phyloP scores from a whole-genome alignment of 1,140 invertebrate species.

The Drosophila miranda region DNA sequence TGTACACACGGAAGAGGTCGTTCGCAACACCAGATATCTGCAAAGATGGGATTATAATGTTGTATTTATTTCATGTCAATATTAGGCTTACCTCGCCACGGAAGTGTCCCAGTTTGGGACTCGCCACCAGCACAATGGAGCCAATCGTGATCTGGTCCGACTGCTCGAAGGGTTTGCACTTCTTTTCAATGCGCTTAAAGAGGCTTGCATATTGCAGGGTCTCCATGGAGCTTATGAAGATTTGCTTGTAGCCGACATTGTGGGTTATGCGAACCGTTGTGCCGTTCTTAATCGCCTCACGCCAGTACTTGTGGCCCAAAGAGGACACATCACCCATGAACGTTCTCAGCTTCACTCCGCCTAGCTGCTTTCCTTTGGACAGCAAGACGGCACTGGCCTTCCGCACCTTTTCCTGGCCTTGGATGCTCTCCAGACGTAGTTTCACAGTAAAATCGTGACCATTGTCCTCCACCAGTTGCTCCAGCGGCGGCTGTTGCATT shows the following conservation, averaged over 20 bases:
- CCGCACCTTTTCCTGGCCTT: constrained; percentile 4
- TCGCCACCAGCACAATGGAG: constrained; percentile 36
- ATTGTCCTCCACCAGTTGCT: neutral
- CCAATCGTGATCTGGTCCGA: constrained; percentile 25
- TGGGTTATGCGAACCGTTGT: constrained; percentile 40
- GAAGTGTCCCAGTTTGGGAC: constrained; percentile 18
- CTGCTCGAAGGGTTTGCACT: constrained; percentile 30
- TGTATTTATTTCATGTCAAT: too few species aligned
- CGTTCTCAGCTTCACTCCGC: constrained; percentile 16
- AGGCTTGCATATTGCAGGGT: constrained; percentile 25
- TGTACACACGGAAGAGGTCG: constrained; percentile 24
- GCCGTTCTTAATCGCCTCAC: constrained; percentile 18
- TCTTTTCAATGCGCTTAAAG: constrained; percentile 35
- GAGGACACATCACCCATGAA: constrained; percentile 32
- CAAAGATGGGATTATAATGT: too few species aligned
- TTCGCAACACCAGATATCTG: constrained; percentile 17
- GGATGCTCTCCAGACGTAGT: constrained; percentile 8
- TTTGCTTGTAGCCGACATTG: constrained; percentile 22
- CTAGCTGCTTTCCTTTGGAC: constrained; percentile 13
- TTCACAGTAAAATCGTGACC: constrained; percentile 22
- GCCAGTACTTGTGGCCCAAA: constrained; percentile 51
- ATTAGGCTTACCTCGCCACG: constrained; percentile 42
- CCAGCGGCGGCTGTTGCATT: neutral
- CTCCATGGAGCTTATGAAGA: constrained; percentile 48
- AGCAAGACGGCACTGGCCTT: constrained; percentile 12